phyloP scores from a whole-genome alignment of 92 coral and sea anemone genomes.

The Chrysogorgia sp. region DNA sequence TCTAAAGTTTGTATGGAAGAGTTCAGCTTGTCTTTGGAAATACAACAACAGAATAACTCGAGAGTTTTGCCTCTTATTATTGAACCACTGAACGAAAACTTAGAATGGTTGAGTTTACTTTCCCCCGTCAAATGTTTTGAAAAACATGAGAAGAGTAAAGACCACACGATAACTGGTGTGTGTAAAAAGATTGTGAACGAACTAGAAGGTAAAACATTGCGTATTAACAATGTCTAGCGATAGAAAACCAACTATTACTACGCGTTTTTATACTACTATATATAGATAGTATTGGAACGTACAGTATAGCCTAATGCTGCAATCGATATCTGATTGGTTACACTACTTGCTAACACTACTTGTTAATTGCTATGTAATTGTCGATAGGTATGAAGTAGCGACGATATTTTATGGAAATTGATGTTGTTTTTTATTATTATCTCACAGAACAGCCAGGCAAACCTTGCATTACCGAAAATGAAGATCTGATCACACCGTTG shows the following conservation, averaged over 20 bases:
- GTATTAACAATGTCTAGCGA: too few relatives aligned
- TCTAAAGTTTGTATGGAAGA: constrained; percentile 94
- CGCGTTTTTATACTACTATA: too few relatives aligned
- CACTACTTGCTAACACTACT: too few relatives aligned
- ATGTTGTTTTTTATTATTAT: not conserved
- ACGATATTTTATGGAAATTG: too few relatives aligned
- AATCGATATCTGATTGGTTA: too few relatives aligned
- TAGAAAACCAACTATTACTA: too few relatives aligned
- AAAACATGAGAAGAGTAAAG: not conserved
- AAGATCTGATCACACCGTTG: not conserved
- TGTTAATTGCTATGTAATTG: too few relatives aligned
- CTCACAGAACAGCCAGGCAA: constrained; percentile 1
- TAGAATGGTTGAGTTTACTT: constrained; percentile 77
- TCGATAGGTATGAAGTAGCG: too few relatives aligned
- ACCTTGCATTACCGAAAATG: not conserved
- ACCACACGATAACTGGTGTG: not conserved
- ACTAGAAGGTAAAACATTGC: constrained; percentile 9
- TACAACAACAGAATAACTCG: constrained; percentile 42
- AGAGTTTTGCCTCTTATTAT: constrained; percentile 67
- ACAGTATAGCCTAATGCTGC: too few relatives aligned
- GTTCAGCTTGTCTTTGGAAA: constrained; percentile 72
- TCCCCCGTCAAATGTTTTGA: constrained; percentile 68
- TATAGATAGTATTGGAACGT: too few relatives aligned
- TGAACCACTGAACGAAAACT: constrained; percentile 67
- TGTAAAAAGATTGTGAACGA: not conserved